These are phyloP conservation scores for Mycteria americana DNA, from an alignment of 2,797 vertebrate genomes.

Conservation along the genomic window DNA sequence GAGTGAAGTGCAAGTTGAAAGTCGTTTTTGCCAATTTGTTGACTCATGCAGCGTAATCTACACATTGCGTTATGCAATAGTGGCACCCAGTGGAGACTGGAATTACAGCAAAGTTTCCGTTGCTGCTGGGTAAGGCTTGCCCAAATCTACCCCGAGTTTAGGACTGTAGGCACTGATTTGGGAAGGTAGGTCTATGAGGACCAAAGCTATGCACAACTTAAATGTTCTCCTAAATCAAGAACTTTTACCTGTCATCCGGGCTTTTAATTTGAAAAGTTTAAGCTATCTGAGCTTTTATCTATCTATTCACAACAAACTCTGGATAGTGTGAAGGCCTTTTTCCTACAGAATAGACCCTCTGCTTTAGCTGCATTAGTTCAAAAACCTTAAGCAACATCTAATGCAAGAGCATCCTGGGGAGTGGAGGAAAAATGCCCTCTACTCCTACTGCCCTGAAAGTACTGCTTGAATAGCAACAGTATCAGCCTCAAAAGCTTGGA, in stretches of 20 bases:
- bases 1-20: not conserved
- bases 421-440: not conserved
- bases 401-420: not conserved
- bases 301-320: not conserved
- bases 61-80: constrained; percentile 42
- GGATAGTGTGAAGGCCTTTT: not conserved
- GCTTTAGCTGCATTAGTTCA: not conserved
- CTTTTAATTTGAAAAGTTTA: not conserved
- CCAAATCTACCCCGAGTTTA: not conserved
- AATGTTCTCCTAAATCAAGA: not conserved
- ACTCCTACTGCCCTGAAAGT: not conserved
- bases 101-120: not conserved
- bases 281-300: not conserved
- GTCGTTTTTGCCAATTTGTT: not conserved
- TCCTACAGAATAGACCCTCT: not conserved
- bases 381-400: not conserved
- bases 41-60: accelerated
- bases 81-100: constrained; percentile 67
- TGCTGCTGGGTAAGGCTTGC: not conserved
- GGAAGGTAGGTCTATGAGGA: not conserved
- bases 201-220: not conserved
- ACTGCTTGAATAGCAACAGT: accelerated
- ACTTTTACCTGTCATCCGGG: accelerated
- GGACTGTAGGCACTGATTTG: not conserved
- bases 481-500: not conserved